phyloP scores from a whole-genome alignment of 2,113 vertebrate species.

The Edolisoma coerulescens region DNA sequence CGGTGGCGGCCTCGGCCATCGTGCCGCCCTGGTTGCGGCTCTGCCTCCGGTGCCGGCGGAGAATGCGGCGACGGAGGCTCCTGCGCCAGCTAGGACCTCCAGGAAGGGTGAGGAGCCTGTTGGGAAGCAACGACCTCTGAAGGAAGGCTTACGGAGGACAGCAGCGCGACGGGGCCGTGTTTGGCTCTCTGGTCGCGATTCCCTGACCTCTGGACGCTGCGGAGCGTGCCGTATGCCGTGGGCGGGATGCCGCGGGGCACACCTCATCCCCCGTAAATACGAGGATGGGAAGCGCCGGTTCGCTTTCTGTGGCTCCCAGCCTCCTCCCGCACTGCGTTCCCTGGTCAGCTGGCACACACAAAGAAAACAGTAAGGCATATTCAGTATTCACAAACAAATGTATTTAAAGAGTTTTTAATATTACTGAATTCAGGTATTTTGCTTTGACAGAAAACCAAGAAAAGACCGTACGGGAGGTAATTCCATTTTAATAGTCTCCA shows the following conservation, averaged over 20 bases:
- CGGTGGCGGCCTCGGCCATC: not conserved
- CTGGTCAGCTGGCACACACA: not conserved
- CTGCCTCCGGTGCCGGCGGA: not conserved
- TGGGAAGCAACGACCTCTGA: not conserved
- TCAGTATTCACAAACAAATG: not conserved
- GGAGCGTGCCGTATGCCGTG: not conserved
- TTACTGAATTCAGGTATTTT: not conserved
- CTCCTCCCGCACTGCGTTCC: not conserved
- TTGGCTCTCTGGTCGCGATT: not conserved
- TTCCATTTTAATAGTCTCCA: not conserved
- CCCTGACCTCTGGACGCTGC: not conserved
- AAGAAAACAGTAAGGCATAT: not conserved
- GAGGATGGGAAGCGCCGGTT: not conserved
- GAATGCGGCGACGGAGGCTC: not conserved
- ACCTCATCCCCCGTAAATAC: not conserved
- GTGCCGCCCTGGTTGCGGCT: no score
- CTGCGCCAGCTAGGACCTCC: not conserved
- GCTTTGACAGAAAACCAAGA: not conserved
- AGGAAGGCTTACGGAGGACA: not conserved
- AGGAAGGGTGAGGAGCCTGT: not conserved
- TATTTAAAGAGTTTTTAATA: not conserved
- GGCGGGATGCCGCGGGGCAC: not conserved
- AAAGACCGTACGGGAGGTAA: not conserved
- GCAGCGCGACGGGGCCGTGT: rapidly evolving
- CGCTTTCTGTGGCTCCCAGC: not conserved